A percentile compares a stretch with the other conserved stretches of the same genome.
phyloP scores from a whole-genome alignment of 53 echinoderm and acorn worm species.

The Henricia sp. region DNA sequence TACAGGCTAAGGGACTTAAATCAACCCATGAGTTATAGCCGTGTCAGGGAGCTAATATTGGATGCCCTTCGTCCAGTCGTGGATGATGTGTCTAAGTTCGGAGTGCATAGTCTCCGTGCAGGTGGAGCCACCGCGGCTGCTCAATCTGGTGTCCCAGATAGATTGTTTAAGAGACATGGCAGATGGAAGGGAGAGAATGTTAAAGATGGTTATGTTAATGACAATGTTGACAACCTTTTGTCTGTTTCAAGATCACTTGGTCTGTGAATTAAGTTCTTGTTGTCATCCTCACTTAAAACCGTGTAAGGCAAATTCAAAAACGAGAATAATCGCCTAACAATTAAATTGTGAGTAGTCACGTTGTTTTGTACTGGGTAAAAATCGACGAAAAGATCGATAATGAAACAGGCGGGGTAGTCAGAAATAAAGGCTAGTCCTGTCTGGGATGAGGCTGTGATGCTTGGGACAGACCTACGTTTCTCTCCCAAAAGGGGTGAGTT shows the following conservation, averaged over 20 bases:
- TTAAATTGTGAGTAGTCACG: no score
- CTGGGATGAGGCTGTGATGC: not conserved
- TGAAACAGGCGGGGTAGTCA: no score
- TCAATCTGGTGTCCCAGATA: slow-evolving; percentile 47
- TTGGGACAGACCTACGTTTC: slow-evolving; percentile 25
- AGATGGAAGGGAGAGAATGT: slow-evolving; percentile 34
- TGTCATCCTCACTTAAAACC: no score
- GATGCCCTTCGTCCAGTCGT: slow-evolving; percentile 39
- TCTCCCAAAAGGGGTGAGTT: slow-evolving; percentile 10
- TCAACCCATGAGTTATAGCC: not conserved
- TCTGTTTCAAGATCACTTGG: not conserved
- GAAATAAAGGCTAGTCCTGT: not conserved
- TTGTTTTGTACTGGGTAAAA: no score
- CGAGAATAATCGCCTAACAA: no score
- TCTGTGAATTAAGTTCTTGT: no score
- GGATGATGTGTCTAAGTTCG: slow-evolving; percentile 24
- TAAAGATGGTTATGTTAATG: slow-evolving; percentile 55
- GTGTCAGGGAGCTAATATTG: slow-evolving; percentile 28
- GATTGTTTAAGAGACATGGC: slow-evolving; percentile 43
- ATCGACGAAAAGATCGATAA: no score
- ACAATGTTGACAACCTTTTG: not conserved
- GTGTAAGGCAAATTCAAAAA: no score
- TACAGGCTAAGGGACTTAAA: not conserved
- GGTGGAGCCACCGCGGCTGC: slow-evolving; percentile 49
- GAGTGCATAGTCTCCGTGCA: slow-evolving; percentile 41